Base-by-base conservation (phyloP, 2,113 vertebrate genomes). In the Manacus vitellinus region DNA sequence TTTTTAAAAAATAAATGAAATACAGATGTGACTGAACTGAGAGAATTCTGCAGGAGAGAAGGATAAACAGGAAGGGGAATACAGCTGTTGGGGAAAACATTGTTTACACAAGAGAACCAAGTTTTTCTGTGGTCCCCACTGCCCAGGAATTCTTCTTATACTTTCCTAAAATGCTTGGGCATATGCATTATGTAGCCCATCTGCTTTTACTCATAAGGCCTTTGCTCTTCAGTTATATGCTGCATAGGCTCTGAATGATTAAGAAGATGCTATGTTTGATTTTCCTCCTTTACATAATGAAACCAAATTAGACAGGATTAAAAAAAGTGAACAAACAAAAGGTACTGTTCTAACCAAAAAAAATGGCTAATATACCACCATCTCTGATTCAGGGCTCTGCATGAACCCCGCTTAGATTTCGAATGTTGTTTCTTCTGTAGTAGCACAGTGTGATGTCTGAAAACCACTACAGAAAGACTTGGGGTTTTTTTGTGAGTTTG, bases 21-120 rank as follows among this genome's bases (percentile, higher is more conserved):
- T 91, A 88, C 95, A 97, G 95, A 96, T 97, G 95, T 93, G 72
- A 56, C 65, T 4, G 3, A 84, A 90, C 63, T 52, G 76, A 93
- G 79, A 94, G 83, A 92, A 86, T 94, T 92, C 83, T 93, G 82
- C 79, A 93, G 68, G 78, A 96, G 83, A 87, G 83, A 86, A 96
- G 90, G 92, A 94, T 97, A 96, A 97, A 96, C 95, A 97, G 95
- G 95, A 97, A 97, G 94, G 37, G 79, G 51, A 91, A 90, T 95
- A 95, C 95, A 97, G 96, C 95, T 97, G 96, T 95, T 96, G 73
- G 88, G 95, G 90, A 94, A 96, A 96, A 87, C 62, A 80, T 19
- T 96, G 94, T 96, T 97, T 97, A 96, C 73, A 94, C 91, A 93
- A 96, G 95, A 95, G 92, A 92, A 96, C 72, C 79, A 81, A 91